Conservation (phyloP, 2,888 invertebrate species). For the Platyscelio sp. region DNA sequence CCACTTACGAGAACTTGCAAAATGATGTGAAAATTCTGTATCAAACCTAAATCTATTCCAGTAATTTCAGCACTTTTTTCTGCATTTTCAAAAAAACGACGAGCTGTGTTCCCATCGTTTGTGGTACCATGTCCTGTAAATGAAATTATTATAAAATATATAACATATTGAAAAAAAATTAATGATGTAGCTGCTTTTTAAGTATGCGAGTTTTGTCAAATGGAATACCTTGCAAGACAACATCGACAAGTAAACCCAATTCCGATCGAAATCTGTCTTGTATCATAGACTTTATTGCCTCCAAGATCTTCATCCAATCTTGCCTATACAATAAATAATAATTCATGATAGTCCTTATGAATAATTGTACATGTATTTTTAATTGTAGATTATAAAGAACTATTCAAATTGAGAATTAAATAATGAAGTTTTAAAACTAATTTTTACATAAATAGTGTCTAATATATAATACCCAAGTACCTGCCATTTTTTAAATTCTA, state of each 20-base stretch:
- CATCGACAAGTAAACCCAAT: slow-evolving; percentile 24
- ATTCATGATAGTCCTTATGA: neutral
- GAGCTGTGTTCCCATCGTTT: too few species aligned
- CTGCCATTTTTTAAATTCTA: slow-evolving; percentile 43
- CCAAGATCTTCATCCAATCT: neutral
- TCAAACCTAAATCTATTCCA: slow-evolving; percentile 20
- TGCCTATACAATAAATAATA: slow-evolving; percentile 5
- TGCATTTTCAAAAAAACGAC: too few species aligned
- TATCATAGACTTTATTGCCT: neutral
- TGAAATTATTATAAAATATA: too few species aligned
- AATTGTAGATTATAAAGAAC: too few species aligned
- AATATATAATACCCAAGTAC: neutral
- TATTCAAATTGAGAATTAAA: neutral
- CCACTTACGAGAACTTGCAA: slow-evolving; percentile 31
- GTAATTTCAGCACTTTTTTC: too few species aligned
- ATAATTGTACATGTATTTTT: neutral
- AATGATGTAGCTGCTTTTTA: too few species aligned
- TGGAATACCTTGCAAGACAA: slow-evolving; percentile 31
- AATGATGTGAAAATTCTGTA: slow-evolving; percentile 21
- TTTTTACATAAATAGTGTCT: too few species aligned
- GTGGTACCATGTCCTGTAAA: too few species aligned
- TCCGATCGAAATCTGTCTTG: slow-evolving; percentile 16
- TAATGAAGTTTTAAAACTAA: neutral
- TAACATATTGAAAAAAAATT: too few species aligned
- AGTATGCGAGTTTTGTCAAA: too few species aligned